Evolutionary conservation across 2,113 vertebrate species (phyloP).

Genomic region (Oryzias celebensis): DNA sequence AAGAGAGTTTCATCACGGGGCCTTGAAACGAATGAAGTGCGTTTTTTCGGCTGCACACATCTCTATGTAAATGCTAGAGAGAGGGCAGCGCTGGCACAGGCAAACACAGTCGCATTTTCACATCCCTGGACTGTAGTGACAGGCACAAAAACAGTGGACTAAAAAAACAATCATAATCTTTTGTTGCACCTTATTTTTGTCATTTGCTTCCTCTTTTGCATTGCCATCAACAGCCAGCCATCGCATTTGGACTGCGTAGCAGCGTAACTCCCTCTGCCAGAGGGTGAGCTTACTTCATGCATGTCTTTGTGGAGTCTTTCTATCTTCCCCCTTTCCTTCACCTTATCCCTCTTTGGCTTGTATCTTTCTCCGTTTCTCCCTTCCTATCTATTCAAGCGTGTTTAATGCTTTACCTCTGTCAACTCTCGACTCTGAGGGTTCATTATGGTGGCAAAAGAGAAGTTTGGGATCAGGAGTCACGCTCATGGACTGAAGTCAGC

Average conservation of each 20-base stretch:
- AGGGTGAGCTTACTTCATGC: slow-evolving; percentile 69
- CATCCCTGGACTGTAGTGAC: slow-evolving; percentile 58
- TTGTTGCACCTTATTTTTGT: slow-evolving; percentile 3
- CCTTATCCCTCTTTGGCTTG: slow-evolving; percentile 54
- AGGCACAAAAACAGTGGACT: slow-evolving; percentile 44
- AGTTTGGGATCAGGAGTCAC: slow-evolving; percentile 64
- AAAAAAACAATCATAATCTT: slow-evolving; percentile 38
- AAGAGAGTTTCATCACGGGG: slow-evolving; percentile 54
- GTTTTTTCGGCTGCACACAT: slow-evolving; percentile 54
- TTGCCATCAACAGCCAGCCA: slow-evolving; percentile 41
- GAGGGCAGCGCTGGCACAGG: slow-evolving; percentile 19
- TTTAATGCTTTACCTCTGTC: slow-evolving; percentile 68
- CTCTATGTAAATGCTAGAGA: slow-evolving; percentile 35
- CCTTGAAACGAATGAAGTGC: slow-evolving; percentile 64
- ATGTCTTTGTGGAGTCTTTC: slow-evolving; percentile 52
- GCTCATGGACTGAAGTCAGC: slow-evolving; percentile 40
- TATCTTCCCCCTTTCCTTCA: slow-evolving; percentile 21
- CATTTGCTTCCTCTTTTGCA: not conserved
- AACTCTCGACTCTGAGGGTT: slow-evolving; percentile 64
- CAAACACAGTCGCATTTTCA: slow-evolving; percentile 26
- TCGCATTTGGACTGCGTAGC: slow-evolving; percentile 30
- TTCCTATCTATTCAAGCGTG: slow-evolving; percentile 46
- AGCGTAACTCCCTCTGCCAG: slow-evolving; percentile 52
- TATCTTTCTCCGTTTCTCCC: slow-evolving; percentile 41
- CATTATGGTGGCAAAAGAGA: slow-evolving; percentile 61